These are phyloP conservation scores for Aproaerema taeniolella DNA, from an alignment of 2,888 invertebrate genomes.

Conservation along the genomic window DNA sequence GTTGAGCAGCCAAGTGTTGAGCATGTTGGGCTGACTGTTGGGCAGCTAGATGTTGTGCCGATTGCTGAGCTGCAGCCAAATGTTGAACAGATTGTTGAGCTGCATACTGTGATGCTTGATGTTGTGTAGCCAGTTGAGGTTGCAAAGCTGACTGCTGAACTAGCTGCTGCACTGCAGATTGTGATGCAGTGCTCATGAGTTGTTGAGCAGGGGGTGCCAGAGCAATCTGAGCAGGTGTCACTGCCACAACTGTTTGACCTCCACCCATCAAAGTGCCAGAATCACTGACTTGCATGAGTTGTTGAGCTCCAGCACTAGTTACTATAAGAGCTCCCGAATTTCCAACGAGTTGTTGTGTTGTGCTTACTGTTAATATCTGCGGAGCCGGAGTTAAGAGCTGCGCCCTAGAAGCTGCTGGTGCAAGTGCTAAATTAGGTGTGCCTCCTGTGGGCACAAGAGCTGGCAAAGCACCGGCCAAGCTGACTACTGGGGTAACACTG, in stretches of 20 bases:
- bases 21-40: conserved; percentile 48
- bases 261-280: conserved; percentile 69
- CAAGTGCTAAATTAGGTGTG: conserved; percentile 56
- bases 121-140: conserved; percentile 55
- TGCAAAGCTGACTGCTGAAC: conserved; percentile 62
- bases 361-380: conserved; percentile 66
- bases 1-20: conserved; percentile 38
- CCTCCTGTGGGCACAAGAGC: conserved; percentile 60
- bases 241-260: conserved; percentile 68
- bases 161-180: conserved; percentile 62
- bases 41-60: conserved; percentile 46
- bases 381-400: conserved; percentile 67
- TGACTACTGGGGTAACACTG: conserved; percentile 69
- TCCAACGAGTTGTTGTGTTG: conserved; percentile 68
- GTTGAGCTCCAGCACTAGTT: conserved; percentile 70
- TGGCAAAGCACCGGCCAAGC: conserved; percentile 61
- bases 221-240: conserved; percentile 64
- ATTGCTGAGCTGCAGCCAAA: conserved; percentile 40
- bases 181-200: conserved; percentile 57
- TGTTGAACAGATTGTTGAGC: conserved; percentile 56
- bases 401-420: conserved; percentile 63
- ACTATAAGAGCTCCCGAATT: conserved; percentile 69
- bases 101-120: conserved; percentile 56
- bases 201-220: conserved; percentile 59
- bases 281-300: conserved; percentile 72